phyloP scores from a whole-genome alignment of 2,113 vertebrate species.

The Ginglymostoma cirratum region DNA sequence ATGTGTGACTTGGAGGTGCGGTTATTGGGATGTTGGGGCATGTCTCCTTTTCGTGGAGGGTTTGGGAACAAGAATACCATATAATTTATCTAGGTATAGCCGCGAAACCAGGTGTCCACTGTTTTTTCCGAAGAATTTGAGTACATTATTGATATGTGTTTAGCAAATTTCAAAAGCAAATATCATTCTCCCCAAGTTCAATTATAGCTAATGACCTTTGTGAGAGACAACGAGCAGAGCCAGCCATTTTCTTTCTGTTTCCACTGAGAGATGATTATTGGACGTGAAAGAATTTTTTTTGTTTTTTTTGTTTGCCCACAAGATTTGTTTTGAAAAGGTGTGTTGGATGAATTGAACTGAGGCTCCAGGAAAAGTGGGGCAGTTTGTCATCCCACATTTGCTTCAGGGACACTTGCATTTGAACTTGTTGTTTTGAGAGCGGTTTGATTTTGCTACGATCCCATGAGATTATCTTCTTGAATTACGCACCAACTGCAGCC shows the following conservation, averaged over 20 bases:
- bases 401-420: neutral
- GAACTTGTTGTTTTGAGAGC: neutral
- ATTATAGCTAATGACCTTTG: neutral
- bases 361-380: neutral
- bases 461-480: neutral
- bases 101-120: neutral
- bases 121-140: neutral
- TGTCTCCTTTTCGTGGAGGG: too few relatives aligned
- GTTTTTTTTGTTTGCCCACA: neutral
- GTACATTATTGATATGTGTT: neutral
- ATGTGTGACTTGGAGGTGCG: neutral
- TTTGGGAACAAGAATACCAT: neutral
- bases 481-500: neutral
- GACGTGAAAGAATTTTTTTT: neutral
- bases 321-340: neutral
- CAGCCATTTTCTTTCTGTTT: neutral
- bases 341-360: neutral
- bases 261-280: neutral
- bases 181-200: neutral
- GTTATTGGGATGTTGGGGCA: too few relatives aligned
- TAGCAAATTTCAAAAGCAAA: neutral
- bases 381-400: neutral
- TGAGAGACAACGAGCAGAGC: neutral
- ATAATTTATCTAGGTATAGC: neutral
- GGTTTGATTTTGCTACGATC: neutral